A percentile compares a stretch with the other conserved stretches of the same genome.
These are phyloP conservation scores for Heliconius cydno DNA, from an alignment of 2,888 invertebrate genomes.

Conservation along the genomic window DNA sequence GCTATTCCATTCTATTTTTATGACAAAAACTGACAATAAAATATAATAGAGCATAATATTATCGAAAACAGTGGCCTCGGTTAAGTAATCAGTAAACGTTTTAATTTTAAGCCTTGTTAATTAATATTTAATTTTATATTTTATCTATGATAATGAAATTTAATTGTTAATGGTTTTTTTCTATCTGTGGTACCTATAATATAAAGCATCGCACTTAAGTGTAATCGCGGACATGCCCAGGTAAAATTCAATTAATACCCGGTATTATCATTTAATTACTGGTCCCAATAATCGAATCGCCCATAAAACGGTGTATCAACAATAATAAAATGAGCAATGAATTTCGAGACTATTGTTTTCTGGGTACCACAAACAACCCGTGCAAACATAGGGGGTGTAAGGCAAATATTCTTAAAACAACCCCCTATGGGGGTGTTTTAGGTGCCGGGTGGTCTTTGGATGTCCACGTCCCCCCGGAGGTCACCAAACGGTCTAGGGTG, in stretches of 20 bases:
- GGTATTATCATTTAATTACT: slow-evolving; percentile 83
- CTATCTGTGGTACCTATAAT: slow-evolving; percentile 53
- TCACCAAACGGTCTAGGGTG: slow-evolving; percentile 80
- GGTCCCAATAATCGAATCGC: slow-evolving; percentile 82
- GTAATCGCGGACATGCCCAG: slow-evolving; percentile 64
- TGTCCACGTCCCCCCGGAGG: slow-evolving; percentile 73
- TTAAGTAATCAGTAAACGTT: background rate
- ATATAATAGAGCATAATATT: background rate
- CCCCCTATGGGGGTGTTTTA: slow-evolving; percentile 66
- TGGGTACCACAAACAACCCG: slow-evolving; percentile 82
- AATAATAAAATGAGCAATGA: slow-evolving; percentile 84
- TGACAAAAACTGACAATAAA: slow-evolving; percentile 12
- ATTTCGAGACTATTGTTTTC: slow-evolving; percentile 83
- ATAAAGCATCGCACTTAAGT: slow-evolving; percentile 57
- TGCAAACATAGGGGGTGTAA: slow-evolving; percentile 78
- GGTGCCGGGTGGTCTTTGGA: slow-evolving; percentile 59
- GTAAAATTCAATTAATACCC: slow-evolving; percentile 81
- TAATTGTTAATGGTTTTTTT: slow-evolving; percentile 31
- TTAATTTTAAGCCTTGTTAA: background rate
- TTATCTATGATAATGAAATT: slow-evolving; percentile 28
- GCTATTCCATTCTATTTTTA: slow-evolving; percentile 3
- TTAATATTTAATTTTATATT: too few species aligned
- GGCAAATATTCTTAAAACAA: slow-evolving; percentile 83
- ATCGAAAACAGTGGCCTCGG: background rate
- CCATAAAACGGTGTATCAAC: slow-evolving; percentile 82